Conservation (phyloP, 2,797 vertebrate species). For the Semotilus atromaculatus region DNA sequence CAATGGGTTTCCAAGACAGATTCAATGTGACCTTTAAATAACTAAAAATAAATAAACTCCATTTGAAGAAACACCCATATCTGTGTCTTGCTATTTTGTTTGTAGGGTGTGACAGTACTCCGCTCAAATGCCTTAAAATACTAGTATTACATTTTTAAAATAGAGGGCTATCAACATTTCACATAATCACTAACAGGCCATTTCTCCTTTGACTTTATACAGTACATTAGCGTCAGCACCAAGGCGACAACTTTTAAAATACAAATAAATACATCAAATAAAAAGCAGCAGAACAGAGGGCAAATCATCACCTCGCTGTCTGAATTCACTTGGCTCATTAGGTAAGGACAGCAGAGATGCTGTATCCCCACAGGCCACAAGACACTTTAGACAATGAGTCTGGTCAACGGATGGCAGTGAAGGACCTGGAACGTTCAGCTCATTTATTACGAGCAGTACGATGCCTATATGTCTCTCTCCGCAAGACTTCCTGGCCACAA, state of each 20-base stretch:
- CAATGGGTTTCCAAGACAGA: neutral
- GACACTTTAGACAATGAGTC: neutral
- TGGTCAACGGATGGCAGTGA: neutral
- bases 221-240: slow-evolving; percentile 15
- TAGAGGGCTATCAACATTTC: neutral
- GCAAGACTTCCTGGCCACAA: slow-evolving; percentile 12
- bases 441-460: slow-evolving; percentile 26
- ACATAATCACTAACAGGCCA: neutral
- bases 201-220: neutral
- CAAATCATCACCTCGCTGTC: neutral
- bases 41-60: neutral
- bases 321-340: slow-evolving; percentile 19
- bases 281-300: neutral
- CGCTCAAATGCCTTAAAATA: neutral
- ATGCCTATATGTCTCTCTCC: slow-evolving; percentile 20
- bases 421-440: slow-evolving; percentile 16
- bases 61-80: neutral
- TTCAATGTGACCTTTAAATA: neutral
- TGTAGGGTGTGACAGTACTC: neutral
- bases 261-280: neutral
- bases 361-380: slow-evolving; percentile 13
- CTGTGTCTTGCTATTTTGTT: neutral
- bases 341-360: neutral
- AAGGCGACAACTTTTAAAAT: slow-evolving; percentile 1
- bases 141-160: neutral